These are phyloP conservation scores for Crotalus helleri DNA, from an alignment of 2,113 vertebrate species.

Conservation along the genomic window DNA sequence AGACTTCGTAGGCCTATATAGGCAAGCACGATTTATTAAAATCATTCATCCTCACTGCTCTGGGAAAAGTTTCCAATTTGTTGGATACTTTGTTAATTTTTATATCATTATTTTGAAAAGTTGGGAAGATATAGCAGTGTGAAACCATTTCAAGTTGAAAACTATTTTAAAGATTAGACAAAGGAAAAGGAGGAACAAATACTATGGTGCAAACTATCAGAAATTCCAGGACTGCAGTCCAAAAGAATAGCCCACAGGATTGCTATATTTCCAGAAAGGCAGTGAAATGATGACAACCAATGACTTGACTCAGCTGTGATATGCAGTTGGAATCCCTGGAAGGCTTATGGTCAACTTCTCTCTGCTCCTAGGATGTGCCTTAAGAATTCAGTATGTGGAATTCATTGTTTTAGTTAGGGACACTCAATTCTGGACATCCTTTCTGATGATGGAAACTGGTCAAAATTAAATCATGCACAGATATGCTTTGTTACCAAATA, in stretches of 20 bases:
- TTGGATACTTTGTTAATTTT: conserved; percentile 72
- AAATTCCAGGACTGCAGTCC: not conserved
- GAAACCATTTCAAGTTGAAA: conserved; percentile 49
- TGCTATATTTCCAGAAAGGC: not conserved
- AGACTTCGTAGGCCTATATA: conserved; percentile 45
- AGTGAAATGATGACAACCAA: not conserved
- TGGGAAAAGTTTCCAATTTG: conserved; percentile 29
- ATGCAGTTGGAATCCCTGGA: not conserved
- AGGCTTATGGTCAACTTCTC: not conserved
- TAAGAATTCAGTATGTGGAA: not conserved
- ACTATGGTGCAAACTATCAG: not conserved
- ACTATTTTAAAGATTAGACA: conserved; percentile 60
- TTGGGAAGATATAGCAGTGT: conserved; percentile 59
- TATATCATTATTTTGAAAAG: conserved; percentile 68
- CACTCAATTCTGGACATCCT: too few species aligned
- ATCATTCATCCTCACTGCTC: conserved; percentile 48
- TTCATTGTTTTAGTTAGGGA: not conserved
- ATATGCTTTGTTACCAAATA: not conserved
- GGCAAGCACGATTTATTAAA: conserved; percentile 33
- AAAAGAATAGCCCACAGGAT: not conserved
- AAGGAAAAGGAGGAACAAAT: not conserved
- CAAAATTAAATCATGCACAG: not conserved
- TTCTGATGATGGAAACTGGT: not conserved
- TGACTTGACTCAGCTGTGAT: not conserved
- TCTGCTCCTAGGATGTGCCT: not conserved